Conservation (phyloP, 2,888 invertebrate species). For the Nasonovia ribisnigri region DNA sequence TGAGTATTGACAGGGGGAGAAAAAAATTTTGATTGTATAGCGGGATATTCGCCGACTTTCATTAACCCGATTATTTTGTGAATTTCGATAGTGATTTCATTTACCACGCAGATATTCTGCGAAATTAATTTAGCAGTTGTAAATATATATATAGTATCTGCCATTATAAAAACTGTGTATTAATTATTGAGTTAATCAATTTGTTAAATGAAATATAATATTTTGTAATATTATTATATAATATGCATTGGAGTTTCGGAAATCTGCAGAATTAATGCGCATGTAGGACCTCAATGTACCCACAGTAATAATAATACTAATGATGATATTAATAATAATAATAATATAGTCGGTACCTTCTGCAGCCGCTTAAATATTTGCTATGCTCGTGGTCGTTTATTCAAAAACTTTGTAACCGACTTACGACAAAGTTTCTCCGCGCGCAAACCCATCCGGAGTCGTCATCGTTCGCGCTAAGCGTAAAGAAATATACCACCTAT, state of each 20-base stretch:
- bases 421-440: neutral
- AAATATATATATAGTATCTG: neutral
- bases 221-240: neutral
- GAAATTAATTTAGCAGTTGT: neutral
- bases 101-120: neutral
- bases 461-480: neutral
- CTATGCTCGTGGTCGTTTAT: neutral
- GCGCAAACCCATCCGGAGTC: neutral
- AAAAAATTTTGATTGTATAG: neutral
- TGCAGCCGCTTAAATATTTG: neutral
- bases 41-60: neutral
- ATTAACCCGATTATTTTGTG: neutral
- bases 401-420: conserved; percentile 29
- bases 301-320: neutral
- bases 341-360: neutral
- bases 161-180: neutral
- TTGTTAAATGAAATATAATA: neutral
- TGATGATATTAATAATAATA: neutral
- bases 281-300: neutral
- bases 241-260: neutral
- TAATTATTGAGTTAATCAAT: neutral
- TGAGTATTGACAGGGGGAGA: neutral
- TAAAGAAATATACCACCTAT: neutral
- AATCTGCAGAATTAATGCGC: neutral
- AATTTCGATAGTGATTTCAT: neutral